Evolutionary conservation across 2,113 vertebrate genomes (phyloP), one percentile per base, ranked within the genome.

Genomic region (Sardina pilchardus): DNA sequence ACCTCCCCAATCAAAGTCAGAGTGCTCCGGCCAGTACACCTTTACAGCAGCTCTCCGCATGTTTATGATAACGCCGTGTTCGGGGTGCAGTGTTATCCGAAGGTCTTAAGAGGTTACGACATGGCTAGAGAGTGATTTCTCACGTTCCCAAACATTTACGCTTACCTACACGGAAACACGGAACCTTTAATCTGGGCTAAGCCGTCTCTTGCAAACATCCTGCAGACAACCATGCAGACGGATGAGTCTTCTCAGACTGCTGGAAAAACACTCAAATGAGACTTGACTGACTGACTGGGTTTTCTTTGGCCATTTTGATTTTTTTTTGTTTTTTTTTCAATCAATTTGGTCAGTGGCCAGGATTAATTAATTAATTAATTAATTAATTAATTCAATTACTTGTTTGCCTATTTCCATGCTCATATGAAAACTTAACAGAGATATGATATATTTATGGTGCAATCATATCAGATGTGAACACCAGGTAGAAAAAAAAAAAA

Each of bases 91-190:
- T 12, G 3, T 34, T 71, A 71, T 78, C 71, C 39, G 30, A 36
- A 34, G 34, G 71, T 78, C 71, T 78, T 78, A 36, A 34, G 71
- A 78, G 71, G 71, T 78, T 78, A 78, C 71, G 71, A 34, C 71
- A 4, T 78, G 71, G 71, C 71, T 36, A 4, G 71, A 34, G 71
- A 78, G 2, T 17, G 71, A 78, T 36, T 78, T 14, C 71, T 34
- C 71, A 78, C 71, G 39, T 78, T 78, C 36, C 71, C 71, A 78
- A 78, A 78, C 71, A 78, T 78, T 78, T 78, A 78, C 71, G 30
- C 30, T 78, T 4, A 78, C 30, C 9, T 78, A 30, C 71, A 78
- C 30, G 36, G 3, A 12, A 12, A 14, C 71, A 78, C 30, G 30
- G 14, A 78, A 78, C 71, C 71, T 36, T 78, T 36, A 78, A 78